Percentiles rank a stretch among this genome's conserved stretches.
Evolutionary conservation across 2,888 invertebrate genomes (phyloP).

Genomic region (Nephrotoma guestfalica): DNA sequence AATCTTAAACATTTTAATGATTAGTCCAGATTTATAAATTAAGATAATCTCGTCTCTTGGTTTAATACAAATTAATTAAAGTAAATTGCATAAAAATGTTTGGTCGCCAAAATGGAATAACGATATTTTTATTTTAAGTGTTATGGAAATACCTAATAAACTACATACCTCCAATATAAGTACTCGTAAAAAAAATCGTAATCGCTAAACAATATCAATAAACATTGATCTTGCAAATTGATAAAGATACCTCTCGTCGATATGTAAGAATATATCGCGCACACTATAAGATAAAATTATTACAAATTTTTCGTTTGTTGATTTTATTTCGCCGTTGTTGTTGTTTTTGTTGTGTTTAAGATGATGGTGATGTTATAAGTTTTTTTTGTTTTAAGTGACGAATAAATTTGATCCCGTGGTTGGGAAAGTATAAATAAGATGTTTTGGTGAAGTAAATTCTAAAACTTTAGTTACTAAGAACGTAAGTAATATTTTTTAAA

Average conservation of each 20-base stretch:
- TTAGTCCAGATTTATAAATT: neutral
- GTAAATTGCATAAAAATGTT: neutral
- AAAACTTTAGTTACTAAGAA: too few species aligned
- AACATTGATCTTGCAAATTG: neutral
- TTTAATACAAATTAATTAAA: neutral
- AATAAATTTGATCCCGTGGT: neutral
- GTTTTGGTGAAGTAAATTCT: neutral
- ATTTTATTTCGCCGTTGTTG: neutral
- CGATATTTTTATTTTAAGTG: neutral
- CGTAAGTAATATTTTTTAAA: too few species aligned
- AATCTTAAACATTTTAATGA: neutral
- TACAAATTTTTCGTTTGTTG: neutral
- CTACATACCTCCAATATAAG: neutral
- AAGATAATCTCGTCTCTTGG: neutral
- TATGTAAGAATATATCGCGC: neutral
- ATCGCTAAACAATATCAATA: neutral
- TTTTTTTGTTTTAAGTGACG: neutral
- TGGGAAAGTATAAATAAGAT: neutral
- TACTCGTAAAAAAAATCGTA: neutral
- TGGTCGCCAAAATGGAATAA: neutral
- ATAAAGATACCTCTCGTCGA: neutral
- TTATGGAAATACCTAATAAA: neutral
- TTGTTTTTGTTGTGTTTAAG: neutral
- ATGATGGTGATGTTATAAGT: neutral
- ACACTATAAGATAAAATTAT: neutral